Evolutionary conservation across 2,888 invertebrate species (phyloP).

Genomic region (Clanis bilineata): DNA sequence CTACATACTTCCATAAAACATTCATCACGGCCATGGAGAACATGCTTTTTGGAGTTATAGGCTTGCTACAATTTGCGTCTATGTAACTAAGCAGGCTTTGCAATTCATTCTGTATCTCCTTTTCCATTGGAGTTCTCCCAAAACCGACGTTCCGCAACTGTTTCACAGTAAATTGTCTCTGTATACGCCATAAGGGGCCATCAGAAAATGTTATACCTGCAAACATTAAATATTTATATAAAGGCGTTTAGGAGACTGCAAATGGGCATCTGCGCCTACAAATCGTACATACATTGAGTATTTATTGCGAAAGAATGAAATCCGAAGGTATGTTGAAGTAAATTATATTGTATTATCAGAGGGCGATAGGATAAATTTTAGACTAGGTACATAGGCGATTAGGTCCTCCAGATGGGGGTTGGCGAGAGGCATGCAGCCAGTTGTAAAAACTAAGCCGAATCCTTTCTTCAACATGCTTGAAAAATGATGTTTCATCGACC

Average conservation of each 20-base stretch:
- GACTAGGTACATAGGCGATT: too few relatives aligned
- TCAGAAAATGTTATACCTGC: conserved; percentile 87
- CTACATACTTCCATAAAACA: conserved; percentile 86
- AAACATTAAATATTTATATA: conserved; percentile 24
- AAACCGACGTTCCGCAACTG: conserved; percentile 85
- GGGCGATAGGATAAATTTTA: too few relatives aligned
- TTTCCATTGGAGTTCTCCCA: conserved; percentile 83
- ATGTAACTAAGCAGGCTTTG: conserved; percentile 72
- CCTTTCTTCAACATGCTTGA: too few relatives aligned
- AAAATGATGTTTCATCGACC: too few relatives aligned
- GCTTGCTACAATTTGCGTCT: conserved; percentile 42
- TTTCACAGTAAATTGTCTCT: conserved; percentile 85
- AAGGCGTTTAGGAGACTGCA: not conserved
- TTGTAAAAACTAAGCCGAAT: too few relatives aligned
- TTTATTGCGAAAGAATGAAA: too few relatives aligned
- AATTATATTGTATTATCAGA: too few relatives aligned
- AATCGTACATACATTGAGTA: not conserved
- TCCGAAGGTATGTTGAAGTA: too few relatives aligned
- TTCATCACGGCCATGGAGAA: conserved; percentile 86
- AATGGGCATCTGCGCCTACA: not conserved
- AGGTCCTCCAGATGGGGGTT: too few relatives aligned
- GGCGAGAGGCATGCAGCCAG: too few relatives aligned
- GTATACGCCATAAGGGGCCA: conserved; percentile 85
- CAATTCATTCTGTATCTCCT: conserved; percentile 82
- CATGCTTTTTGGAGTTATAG: conserved; percentile 74